A percentile compares a stretch with the other conserved stretches of the same genome.
Evolutionary conservation across 2,888 invertebrate genomes (phyloP).

Genomic region (Plemyria rubiginata): DNA sequence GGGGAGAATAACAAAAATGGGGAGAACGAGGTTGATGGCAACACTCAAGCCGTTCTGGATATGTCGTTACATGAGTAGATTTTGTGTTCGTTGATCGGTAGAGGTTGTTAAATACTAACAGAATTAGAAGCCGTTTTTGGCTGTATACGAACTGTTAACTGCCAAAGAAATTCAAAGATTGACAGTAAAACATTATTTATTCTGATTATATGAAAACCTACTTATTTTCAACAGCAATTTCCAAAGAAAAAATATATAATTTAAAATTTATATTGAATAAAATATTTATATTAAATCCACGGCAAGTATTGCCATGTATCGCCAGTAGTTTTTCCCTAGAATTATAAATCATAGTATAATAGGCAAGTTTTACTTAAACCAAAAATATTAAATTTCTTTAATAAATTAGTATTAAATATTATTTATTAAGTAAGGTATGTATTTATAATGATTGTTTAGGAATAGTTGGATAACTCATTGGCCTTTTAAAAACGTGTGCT

Average conservation of each 20-base stretch:
- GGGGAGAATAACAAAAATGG: constrained; percentile 50
- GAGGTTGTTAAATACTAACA: constrained; percentile 5
- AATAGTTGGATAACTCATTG: constrained; percentile 59
- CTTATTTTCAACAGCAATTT: constrained; percentile 32
- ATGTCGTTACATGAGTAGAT: constrained; percentile 68
- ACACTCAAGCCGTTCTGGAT: constrained; percentile 56
- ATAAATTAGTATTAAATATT: constrained; percentile 39
- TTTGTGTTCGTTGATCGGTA: neutral
- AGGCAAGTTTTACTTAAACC: constrained; percentile 31
- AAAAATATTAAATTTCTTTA: constrained; percentile 47
- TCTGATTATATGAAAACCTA: constrained; percentile 17
- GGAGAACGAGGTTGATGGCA: constrained; percentile 51
- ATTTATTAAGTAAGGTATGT: constrained; percentile 51
- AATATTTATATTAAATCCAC: constrained; percentile 18
- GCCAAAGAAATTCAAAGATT: constrained; percentile 51
- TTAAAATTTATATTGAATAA: neutral
- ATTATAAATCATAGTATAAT: constrained; percentile 6
- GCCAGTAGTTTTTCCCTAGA: constrained; percentile 31
- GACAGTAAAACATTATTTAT: constrained; percentile 26
- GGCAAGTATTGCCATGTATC: constrained; percentile 31
- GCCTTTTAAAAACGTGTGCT: constrained; percentile 79
- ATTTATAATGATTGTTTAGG: constrained; percentile 47
- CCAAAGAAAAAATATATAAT: constrained; percentile 25
- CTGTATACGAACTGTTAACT: constrained; percentile 46
- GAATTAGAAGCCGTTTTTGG: constrained; percentile 33